These are phyloP conservation scores for Cladorhizidae sp. DNA, from an alignment of 37 sponge, comb jelly and placozoan species.

Conservation along the genomic window DNA sequence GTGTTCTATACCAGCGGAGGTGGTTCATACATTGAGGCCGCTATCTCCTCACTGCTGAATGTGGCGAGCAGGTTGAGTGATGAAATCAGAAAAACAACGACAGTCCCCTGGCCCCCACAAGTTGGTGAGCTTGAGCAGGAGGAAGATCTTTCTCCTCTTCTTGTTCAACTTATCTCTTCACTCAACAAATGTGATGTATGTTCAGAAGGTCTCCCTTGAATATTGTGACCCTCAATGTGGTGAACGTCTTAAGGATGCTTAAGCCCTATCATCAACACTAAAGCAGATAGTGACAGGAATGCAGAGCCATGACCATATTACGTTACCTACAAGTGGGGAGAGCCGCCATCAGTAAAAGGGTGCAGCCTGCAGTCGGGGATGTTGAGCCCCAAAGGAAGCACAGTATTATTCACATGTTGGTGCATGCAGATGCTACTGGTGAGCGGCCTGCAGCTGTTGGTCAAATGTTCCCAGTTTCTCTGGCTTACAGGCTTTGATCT, in stretches of 20 bases:
- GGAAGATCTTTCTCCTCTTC: no score
- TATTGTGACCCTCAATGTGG: not conserved
- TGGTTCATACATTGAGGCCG: not conserved
- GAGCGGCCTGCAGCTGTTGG: not conserved
- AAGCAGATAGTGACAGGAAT: not conserved
- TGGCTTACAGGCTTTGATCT: no score
- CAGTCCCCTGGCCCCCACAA: slow-evolving; percentile 3
- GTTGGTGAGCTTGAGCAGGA: no score
- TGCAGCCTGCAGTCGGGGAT: not conserved
- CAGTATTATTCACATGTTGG: not conserved
- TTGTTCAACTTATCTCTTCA: no score
- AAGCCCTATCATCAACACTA: not conserved
- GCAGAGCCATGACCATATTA: not conserved
- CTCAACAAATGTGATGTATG: no score
- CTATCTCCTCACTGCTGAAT: not conserved
- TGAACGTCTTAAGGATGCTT: not conserved
- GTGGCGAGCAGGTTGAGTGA: no score
- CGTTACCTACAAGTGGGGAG: not conserved
- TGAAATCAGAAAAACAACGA: no score
- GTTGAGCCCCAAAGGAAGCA: not conserved
- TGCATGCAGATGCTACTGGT: not conserved
- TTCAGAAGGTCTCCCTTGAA: no score
- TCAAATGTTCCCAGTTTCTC: not conserved
- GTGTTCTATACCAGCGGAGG: not conserved
- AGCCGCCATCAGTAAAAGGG: not conserved